phyloP scores from a whole-genome alignment of 2,113 vertebrate genomes.

The Arenaria interpres region DNA sequence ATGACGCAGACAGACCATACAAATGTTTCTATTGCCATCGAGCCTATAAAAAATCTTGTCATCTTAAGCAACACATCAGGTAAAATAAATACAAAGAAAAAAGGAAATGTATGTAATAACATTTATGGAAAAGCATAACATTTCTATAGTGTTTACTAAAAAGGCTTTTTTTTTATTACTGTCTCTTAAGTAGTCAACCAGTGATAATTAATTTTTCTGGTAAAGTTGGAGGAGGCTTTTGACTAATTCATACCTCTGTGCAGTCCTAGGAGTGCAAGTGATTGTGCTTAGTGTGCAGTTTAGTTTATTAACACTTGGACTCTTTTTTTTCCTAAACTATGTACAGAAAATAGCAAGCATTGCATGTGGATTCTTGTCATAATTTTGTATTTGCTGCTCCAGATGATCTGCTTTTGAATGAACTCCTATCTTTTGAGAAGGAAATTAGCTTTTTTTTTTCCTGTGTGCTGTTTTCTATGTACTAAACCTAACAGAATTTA shows the following conservation, averaged over 20 bases:
- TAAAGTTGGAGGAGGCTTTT: neutral
- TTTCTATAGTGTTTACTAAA: neutral
- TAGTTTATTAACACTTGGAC: neutral
- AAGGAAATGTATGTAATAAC: neutral
- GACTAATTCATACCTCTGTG: neutral
- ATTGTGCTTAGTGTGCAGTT: neutral
- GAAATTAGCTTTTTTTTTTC: neutral
- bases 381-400: neutral
- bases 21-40: constrained; percentile 95
- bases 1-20: constrained; percentile 91
- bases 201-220: neutral
- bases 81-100: constrained; percentile 54
- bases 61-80: constrained; percentile 98
- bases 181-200: neutral
- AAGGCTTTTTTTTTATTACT: neutral
- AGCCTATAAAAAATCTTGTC: constrained; percentile 98
- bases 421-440: neutral
- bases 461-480: neutral
- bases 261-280: neutral
- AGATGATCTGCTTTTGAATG: neutral
- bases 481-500: neutral
- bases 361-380: neutral
- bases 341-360: neutral
- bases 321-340: neutral
- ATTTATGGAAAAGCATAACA: neutral